A percentile compares a stretch with the other conserved stretches of the same genome.
Conservation (phyloP, 2,888 invertebrate genomes). For the Nomada goodeniana region DNA sequence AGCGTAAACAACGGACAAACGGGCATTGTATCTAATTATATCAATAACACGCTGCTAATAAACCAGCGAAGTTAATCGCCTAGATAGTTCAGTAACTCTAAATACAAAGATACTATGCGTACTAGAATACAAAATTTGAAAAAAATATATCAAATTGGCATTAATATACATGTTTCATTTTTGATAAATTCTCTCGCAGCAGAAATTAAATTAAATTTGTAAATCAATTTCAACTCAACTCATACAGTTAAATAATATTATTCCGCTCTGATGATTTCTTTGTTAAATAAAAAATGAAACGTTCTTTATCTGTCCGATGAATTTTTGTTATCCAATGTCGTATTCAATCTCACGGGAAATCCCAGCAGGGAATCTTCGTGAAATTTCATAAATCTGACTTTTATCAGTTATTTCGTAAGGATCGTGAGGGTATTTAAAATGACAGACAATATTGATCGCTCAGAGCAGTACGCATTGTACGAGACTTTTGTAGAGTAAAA, state of each 20-base stretch:
- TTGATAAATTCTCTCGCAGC: not conserved
- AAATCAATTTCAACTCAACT: no score
- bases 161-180: not conserved
- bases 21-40: not conserved
- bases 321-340: not conserved
- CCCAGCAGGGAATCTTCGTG: not conserved
- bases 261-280: not conserved
- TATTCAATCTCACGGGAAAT: not conserved
- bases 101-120: not conserved
- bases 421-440: not conserved
- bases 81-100: conserved; percentile 1
- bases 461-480: not conserved
- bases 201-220: not conserved
- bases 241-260: no score
- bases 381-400: not conserved
- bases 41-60: not conserved
- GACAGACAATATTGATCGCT: not conserved
- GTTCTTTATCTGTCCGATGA: no score
- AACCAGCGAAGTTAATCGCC: not conserved
- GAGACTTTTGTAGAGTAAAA: not conserved
- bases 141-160: no score
- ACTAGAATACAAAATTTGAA: not conserved
- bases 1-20: conserved; percentile 6
- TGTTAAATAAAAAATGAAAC: not conserved
- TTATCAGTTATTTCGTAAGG: not conserved